Percentiles rank a stretch among this genome's conserved stretches.
Evolutionary conservation across 2,113 vertebrate genomes (phyloP).

Genomic region (Platycercus adscitus): DNA sequence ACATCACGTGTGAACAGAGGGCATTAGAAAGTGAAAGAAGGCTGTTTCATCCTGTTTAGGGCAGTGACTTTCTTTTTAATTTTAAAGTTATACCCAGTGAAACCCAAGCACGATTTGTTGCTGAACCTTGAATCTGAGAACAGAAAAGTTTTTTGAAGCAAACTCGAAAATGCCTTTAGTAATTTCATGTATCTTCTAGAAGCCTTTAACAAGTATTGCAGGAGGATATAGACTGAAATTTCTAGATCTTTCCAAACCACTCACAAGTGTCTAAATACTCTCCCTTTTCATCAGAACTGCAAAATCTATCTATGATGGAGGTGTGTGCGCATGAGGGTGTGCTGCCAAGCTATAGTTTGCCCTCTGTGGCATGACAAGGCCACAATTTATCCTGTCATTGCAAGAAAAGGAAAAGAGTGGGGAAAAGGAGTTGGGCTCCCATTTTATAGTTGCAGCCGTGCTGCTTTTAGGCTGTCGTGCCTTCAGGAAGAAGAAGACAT

Average conservation of each 20-base stretch:
- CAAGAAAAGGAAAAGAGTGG: neutral
- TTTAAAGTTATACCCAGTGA: neutral
- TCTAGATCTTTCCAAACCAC: neutral
- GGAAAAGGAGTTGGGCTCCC: neutral
- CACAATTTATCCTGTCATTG: neutral
- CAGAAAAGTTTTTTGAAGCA: neutral
- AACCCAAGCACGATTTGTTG: neutral
- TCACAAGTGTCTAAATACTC: neutral
- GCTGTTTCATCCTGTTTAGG: neutral
- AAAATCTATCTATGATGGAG: neutral
- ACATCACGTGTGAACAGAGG: neutral
- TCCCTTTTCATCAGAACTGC: neutral
- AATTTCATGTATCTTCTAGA: neutral
- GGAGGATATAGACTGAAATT: neutral
- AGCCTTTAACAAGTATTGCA: neutral
- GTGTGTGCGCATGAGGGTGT: rapidly evolving
- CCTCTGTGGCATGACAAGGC: neutral
- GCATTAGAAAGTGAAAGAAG: neutral
- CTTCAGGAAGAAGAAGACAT: neutral
- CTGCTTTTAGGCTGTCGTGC: neutral
- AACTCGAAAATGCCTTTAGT: neutral
- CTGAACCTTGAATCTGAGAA: neutral
- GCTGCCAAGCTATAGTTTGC: neutral
- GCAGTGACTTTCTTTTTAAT: neutral
- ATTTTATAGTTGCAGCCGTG: neutral